Evolutionary conservation across 2,797 vertebrate genomes (phyloP), one percentile per base, ranked within the genome.

Genomic region (Acipenser ruthenus): DNA sequence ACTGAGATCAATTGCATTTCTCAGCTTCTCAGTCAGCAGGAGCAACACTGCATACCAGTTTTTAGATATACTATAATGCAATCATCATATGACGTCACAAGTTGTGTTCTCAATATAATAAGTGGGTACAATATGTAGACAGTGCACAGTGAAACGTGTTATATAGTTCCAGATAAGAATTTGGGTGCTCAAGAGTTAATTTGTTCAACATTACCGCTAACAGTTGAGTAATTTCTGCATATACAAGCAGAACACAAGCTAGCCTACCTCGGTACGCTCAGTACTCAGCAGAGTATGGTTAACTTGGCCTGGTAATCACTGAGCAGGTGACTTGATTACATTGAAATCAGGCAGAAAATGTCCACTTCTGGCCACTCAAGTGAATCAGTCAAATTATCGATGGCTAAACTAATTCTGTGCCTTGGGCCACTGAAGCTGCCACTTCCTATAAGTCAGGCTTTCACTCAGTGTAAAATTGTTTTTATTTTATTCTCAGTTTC

Each of bases 331-430:
- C 87, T 86, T 82, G 78, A 87, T 87, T 86, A 87, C 75, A 69
- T 79, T 83, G 87, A 89, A 89, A 87, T 87, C 83, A 86, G 84
- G 86, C 86, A 89, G 84, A 89, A 89, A 90, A 90, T 90, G 80
- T 86, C 80, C 79, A 88, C 76, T 87, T 81, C 79, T 84, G 83
- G 86, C 83, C 80, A 87, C 80, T 90, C 78, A 59, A 91, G 86
- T 90, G 87, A 85, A 89, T 87, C 87, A 88, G 87, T 84, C 84
- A 89, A 87, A 89, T 91, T 89, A 90, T 84, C n/a, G 69, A 86
- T 86, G 85, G 86, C 85, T 88, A 91, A 91, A 88, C 84, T 86
- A 90, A 90, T 88, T 84, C 80, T 76, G 1, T 69, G 82, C 86
- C 80, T 79, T 79, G 80, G 81, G 86, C 86, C 76, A 75, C 80